phyloP scores from a whole-genome alignment of 2,888 invertebrate genomes.

The Drosophila prolongata region DNA sequence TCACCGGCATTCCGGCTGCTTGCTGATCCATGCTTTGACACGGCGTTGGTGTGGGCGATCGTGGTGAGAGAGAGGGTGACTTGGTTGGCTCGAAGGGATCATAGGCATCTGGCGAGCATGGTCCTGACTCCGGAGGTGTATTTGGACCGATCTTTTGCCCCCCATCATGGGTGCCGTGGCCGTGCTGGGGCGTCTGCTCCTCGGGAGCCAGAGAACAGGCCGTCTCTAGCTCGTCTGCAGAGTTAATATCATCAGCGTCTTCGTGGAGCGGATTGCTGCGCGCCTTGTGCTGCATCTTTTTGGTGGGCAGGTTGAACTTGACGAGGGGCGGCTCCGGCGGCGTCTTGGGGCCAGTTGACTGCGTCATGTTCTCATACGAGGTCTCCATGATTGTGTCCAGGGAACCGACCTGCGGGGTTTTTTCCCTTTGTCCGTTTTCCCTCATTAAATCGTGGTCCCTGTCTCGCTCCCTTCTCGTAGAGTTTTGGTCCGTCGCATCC shows the following conservation, averaged over 20 bases:
- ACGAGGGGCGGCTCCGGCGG: conserved; percentile 89
- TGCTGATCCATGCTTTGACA: conserved; percentile 63
- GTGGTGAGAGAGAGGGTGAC: conserved; percentile 86
- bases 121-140: conserved; percentile 89
- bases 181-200: conserved; percentile 49
- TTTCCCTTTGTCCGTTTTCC: conserved; percentile 75
- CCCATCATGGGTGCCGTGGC: conserved; percentile 54
- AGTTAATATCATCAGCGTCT: conserved; percentile 72
- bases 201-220: conserved; percentile 55
- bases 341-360: conserved; percentile 88
- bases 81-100: conserved; percentile 97
- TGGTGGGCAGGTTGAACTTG: conserved; percentile 87
- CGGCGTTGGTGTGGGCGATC: conserved; percentile 82
- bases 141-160: conserved; percentile 88
- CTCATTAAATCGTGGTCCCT: conserved; percentile 53
- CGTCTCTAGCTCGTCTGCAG: conserved; percentile 67
- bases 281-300: conserved; percentile 85
- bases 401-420: conserved; percentile 75
- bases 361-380: conserved; percentile 82
- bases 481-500: conserved; percentile 83
- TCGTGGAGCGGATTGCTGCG: conserved; percentile 89
- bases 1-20: conserved; percentile 26
- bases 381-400: conserved; percentile 82
- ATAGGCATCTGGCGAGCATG: conserved; percentile 92
- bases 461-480: conserved; percentile 22